Base-by-base conservation (phyloP, 1,140 invertebrate genomes). In the Neotoxoptera formosana region DNA sequence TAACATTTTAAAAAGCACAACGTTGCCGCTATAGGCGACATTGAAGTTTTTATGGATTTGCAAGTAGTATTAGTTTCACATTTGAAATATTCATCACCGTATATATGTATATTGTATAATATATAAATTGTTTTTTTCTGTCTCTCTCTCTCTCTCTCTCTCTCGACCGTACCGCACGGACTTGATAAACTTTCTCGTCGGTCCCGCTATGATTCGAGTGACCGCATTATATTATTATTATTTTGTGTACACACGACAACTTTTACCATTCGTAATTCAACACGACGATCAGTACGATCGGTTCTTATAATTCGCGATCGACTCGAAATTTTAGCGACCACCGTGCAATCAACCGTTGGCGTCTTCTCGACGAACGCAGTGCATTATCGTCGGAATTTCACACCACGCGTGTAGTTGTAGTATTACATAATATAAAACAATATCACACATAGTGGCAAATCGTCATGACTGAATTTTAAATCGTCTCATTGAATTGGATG, bases 11-110 rank as follows among this genome's bases (percentile, higher is more conserved):
- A 36, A 56, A 36, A 36, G 23, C 56, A 56, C 36, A 89, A 56
- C 51, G 23, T 36, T 56, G 23, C 51, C 25, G 25, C 30, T n/a
- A 56, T 25, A 89, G 34, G 51, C 34, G 88, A 89, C 88, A 89
- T 89, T 30, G 48, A 53, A 56, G 48, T 89, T 89, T 89, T 53
- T 89, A 53, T 89, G 87, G 48, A 53, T 89, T 89, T 89, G 20
- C 47, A 53, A 89, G 87, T 53, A 53, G 51, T 56, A 41, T 53
- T 89, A 89, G 88, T 89, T 89, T 89, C n/a, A 36, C 51, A 53
- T 89, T 56, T 89, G 53, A 89, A 89, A 56, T 89, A 89, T 89
- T 89, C 34, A 34, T 56, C 23, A 56, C 7, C 21, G 11, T 36
- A 53, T 87, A 30, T n/a, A 67, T 14, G 30, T n/a, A 67, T 48